Evolutionary conservation across 2,113 vertebrate species (phyloP), one percentile per base, ranked within the genome.

Genomic region (Sula dactylatra): DNA sequence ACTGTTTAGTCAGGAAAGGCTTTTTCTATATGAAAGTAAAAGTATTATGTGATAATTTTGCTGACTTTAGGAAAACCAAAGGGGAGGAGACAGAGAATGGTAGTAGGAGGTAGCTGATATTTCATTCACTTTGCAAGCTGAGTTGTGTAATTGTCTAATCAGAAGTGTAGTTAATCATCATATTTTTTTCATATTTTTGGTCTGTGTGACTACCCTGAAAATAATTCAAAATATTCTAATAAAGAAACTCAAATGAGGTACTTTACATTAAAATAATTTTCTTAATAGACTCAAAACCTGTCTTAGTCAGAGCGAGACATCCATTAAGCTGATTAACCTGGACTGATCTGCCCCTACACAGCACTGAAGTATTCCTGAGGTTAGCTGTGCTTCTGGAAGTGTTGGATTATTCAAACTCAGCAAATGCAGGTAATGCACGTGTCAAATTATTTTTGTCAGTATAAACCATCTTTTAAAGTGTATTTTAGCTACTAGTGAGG

Each of bases 331-430:
- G 38, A 84, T 88, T 74, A 82, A 50, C 31, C 27, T 22, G 27
- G 38, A n/a, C 13, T 59, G 34, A 50, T 84, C 44, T 94, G 16
- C 27, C 40, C 11, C 3, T 78, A 6, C 0, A 0, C 7, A 84
- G 6, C 27, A 52, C 19, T 20, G 44, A 78, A 74, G 17, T 52
- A 13, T 25, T 91, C 20, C 59, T 74, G 50, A 71, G 16, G 3
- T 47, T 87, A 56, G 5, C 22, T 67, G 20, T 31, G 13, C 16
- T 87, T 80, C 69, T 82, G 56, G 32, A 84, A 44, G 10, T 13
- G 7, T 27, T 82, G 34, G 29, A 50, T 55, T 29, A 52, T 82
- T 85, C 34, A 76, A 27, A 82, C 17, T 47, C n/a, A 72, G 31
- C 6, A 93, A 61, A 92, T 67, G 24, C 5, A 76, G 19, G 15